A percentile compares a stretch with the other conserved stretches of the same genome.
Evolutionary conservation across 2,113 vertebrate species (phyloP).

Genomic region (Sminthopsis crassicaudata): DNA sequence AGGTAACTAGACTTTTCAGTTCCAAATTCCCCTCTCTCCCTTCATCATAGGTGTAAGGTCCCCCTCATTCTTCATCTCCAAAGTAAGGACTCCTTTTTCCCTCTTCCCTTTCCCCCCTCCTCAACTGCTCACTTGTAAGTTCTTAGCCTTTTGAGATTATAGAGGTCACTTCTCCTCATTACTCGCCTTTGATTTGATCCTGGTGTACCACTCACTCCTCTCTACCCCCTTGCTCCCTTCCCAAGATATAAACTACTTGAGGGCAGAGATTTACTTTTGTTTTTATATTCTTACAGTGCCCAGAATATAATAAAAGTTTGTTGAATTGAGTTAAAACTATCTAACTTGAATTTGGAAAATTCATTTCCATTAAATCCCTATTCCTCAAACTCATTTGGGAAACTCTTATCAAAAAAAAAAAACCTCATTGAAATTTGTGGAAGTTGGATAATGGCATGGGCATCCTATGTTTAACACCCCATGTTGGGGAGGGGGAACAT

Average conservation of each 20-base stretch:
- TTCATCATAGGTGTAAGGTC: no score
- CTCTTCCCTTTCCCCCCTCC: neutral
- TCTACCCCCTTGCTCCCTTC: neutral
- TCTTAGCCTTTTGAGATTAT: neutral
- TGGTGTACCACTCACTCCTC: neutral
- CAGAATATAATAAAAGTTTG: neutral
- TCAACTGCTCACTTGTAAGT: neutral
- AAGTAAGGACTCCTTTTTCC: neutral
- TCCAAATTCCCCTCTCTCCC: neutral
- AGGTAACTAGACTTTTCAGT: neutral
- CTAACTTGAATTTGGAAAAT: neutral
- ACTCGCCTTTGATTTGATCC: neutral
- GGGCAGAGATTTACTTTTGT: neutral
- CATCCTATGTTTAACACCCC: neutral
- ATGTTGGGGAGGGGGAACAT: neutral
- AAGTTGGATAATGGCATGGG: neutral
- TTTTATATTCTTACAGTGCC: neutral
- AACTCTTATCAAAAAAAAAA: neutral
- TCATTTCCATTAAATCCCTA: neutral
- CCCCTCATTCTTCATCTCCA: neutral
- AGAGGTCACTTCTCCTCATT: neutral
- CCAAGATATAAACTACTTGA: neutral
- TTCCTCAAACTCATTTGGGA: neutral
- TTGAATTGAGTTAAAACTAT: neutral
- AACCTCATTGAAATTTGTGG: neutral